Evolutionary conservation across 2,113 vertebrate genomes (phyloP).

Genomic region (Nibea coibor): DNA sequence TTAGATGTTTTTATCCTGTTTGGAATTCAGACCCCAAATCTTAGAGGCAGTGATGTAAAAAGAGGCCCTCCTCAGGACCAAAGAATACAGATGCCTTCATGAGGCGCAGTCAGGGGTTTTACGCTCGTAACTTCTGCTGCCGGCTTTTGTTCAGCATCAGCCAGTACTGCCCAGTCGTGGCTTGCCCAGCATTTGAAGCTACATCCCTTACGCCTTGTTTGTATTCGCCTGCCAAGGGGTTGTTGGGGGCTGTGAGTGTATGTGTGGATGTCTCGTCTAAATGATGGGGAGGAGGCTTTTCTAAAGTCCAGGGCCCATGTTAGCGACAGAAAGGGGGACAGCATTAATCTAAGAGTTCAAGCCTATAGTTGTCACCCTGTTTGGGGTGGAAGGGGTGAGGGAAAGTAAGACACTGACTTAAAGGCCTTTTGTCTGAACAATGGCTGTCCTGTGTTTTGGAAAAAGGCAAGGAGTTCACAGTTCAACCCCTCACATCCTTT

Average conservation of each 20-base stretch:
- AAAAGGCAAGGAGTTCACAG: slow-evolving; percentile 52
- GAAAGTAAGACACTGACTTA: slow-evolving; percentile 57
- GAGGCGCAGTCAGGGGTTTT: slow-evolving; percentile 36
- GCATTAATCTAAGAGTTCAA: slow-evolving; percentile 85
- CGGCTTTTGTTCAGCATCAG: slow-evolving; percentile 48
- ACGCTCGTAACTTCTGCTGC: slow-evolving; percentile 33
- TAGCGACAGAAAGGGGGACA: slow-evolving; percentile 69
- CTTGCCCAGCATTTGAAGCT: slow-evolving; percentile 61
- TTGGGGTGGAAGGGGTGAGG: slow-evolving; percentile 45
- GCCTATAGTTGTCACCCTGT: slow-evolving; percentile 79
- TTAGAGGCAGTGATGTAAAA: neutral
- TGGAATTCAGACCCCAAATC: neutral
- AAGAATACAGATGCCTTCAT: slow-evolving; percentile 29
- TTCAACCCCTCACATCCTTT: slow-evolving; percentile 52
- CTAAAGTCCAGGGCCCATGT: slow-evolving; percentile 69
- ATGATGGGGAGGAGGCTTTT: slow-evolving; percentile 81
- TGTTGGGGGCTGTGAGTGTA: slow-evolving; percentile 53
- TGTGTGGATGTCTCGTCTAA: slow-evolving; percentile 70
- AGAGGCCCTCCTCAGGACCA: slow-evolving; percentile 5
- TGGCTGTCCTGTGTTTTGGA: slow-evolving; percentile 65
- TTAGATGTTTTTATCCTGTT: neutral
- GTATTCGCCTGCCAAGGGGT: slow-evolving; percentile 66
- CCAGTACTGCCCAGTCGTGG: slow-evolving; percentile 32
- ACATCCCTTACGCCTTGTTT: slow-evolving; percentile 69
- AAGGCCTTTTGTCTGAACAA: slow-evolving; percentile 68